Evolutionary conservation across 2,888 invertebrate genomes (phyloP), one percentile per base, ranked within the genome.

Genomic region (Shargacucullia verbasci): DNA sequence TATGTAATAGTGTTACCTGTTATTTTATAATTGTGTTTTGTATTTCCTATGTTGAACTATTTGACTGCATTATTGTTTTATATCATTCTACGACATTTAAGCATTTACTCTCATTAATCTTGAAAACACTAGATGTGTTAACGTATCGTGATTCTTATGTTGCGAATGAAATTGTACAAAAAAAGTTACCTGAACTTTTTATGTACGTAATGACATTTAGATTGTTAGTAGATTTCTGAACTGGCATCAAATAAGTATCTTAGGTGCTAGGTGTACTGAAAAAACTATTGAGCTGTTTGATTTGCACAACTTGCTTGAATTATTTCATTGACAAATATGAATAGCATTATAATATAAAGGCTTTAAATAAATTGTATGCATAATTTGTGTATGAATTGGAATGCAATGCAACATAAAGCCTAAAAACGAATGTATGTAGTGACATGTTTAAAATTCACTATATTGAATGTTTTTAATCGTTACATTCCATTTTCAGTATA

Each of bases 171-270:
- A 80, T 83, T 86, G 90, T 91, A 91, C 89, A 92, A 90, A 89
- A 27, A 87, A 89, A 86, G 87, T 88, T 89, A 90, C 89, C 90
- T 88, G 88, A 88, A 84, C 85, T 88, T 86, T 86, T 70, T 86
- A 73, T 85, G 83, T 87, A 78, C 84, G 78, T 79, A n/a, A n/a
- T n/a, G n/a, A n/a, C n/a, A 81, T 40, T 54, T 71, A 9, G 20
- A 68, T 70, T 54, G 70, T 80, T 72, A 62, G 64, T 83, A 81
- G 82, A 77, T 75, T 80, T 79, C 65, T 50, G 69, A 65, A 69
- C 79, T 78, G 79, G 80, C 80, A 82, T 83, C 72, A 53, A 81
- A 79, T 59, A 67, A 60, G 49, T 70, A 69, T 76, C 58, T 37
- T 82, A 84, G 86, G 85, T 87, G 88, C 87, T 87, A 82, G 82